Evolutionary conservation across 2,888 invertebrate genomes (phyloP).

Genomic region (Brachyopa scutellaris): DNA sequence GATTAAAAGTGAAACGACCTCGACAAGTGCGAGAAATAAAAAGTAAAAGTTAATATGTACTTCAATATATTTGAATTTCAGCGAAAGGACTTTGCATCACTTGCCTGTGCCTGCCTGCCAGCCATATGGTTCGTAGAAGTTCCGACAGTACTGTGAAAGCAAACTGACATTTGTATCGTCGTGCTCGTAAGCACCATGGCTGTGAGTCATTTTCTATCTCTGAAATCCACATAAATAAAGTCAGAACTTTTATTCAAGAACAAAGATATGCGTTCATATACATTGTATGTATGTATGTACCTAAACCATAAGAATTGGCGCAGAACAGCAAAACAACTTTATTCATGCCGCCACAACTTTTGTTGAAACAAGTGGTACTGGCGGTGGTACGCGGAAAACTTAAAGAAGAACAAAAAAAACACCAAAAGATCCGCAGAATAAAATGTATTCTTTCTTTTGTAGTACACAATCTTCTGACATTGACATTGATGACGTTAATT

Average conservation of each 20-base stretch:
- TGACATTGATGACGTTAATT: conserved; percentile 69
- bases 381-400: not conserved
- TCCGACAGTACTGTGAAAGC: not conserved
- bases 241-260: conserved; percentile 3
- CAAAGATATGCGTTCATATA: too few species aligned
- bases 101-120: not conserved
- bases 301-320: not conserved
- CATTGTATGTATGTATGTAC: too few species aligned
- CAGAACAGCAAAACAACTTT: conserved; percentile 22
- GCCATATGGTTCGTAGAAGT: not conserved
- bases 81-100: conserved; percentile 3
- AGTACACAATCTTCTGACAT: conserved; percentile 52
- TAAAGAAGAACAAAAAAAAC: conserved; percentile 2
- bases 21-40: not conserved
- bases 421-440: not conserved
- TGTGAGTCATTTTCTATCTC: conserved; percentile 2
- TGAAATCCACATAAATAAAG: conserved; percentile 8
- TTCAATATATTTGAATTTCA: not conserved
- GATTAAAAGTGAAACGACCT: conserved; percentile 37
- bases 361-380: not conserved
- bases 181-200: not conserved
- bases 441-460: conserved; percentile 57
- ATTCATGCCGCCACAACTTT: conserved; percentile 28
- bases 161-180: not conserved
- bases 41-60: conserved; percentile 1